Conservation (phyloP, 2,797 vertebrate species). For the Clarias laeviceps region DNA sequence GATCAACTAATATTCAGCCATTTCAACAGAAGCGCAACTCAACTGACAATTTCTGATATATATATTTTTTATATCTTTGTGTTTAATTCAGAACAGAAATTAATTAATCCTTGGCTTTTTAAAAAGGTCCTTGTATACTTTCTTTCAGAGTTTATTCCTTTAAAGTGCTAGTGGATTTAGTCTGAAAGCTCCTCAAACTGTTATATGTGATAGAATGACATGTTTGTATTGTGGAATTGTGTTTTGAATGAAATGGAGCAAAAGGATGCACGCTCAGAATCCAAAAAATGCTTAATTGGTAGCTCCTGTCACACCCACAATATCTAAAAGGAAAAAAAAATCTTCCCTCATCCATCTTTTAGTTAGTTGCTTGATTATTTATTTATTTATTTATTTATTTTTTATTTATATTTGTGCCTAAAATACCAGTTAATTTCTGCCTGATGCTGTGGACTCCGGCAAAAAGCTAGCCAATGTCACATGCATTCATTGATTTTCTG, state of each 20-base stretch:
- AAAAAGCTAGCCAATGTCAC: background rate
- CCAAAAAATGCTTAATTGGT: background rate
- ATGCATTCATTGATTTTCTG: background rate
- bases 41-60: background rate
- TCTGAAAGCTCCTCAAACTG: background rate
- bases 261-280: background rate
- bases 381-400: no score
- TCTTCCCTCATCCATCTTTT: background rate
- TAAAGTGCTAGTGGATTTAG: background rate
- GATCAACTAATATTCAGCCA: background rate
- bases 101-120: background rate
- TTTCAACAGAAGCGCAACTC: background rate
- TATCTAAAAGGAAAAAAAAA: background rate
- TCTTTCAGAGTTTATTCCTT: background rate
- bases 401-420: background rate
- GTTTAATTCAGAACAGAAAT: background rate
- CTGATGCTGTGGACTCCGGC: background rate
- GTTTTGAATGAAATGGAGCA: background rate
- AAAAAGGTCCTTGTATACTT: background rate
- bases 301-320: background rate
- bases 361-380: background rate
- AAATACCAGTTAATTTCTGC: background rate
- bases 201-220: background rate
- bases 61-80: background rate
- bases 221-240: background rate